These are phyloP conservation scores for Ptychadena robeensis DNA, from an alignment of 2,797 vertebrate species.

Conservation along the genomic window DNA sequence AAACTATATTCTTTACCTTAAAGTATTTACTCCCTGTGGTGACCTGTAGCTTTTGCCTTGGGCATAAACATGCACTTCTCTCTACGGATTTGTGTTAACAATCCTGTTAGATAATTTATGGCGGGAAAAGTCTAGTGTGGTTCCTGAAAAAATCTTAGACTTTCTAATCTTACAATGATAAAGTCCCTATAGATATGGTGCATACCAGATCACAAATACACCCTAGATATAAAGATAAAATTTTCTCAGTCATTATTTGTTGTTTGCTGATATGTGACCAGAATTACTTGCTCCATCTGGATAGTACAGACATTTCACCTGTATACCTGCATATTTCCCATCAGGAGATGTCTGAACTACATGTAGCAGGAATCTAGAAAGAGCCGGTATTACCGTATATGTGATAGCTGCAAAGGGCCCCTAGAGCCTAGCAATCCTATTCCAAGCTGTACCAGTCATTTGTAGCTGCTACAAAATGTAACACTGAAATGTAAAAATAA, in stretches of 20 bases:
- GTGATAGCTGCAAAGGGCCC: no score
- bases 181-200: no score
- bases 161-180: not conserved
- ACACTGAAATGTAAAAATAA: no score
- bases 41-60: not conserved
- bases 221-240: not conserved
- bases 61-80: constrained; percentile 6
- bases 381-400: no score
- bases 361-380: no score
- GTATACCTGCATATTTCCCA: not conserved
- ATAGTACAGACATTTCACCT: not conserved
- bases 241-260: not conserved
- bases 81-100: not conserved
- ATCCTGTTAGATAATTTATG: constrained; percentile 6
- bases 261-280: not conserved
- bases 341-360: no score
- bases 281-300: not conserved
- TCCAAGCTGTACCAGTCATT: not conserved
- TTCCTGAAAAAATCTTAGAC: not conserved
- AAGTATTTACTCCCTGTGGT: constrained; percentile 18
- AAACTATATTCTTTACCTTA: constrained; percentile 1
- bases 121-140: not conserved
- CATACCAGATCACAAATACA: not conserved
- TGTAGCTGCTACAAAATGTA: no score
- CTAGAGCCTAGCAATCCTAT: no score